Evolutionary conservation across 2,797 vertebrate genomes (phyloP), one percentile per base, ranked within the genome.

Genomic region (Tapera naevia): DNA sequence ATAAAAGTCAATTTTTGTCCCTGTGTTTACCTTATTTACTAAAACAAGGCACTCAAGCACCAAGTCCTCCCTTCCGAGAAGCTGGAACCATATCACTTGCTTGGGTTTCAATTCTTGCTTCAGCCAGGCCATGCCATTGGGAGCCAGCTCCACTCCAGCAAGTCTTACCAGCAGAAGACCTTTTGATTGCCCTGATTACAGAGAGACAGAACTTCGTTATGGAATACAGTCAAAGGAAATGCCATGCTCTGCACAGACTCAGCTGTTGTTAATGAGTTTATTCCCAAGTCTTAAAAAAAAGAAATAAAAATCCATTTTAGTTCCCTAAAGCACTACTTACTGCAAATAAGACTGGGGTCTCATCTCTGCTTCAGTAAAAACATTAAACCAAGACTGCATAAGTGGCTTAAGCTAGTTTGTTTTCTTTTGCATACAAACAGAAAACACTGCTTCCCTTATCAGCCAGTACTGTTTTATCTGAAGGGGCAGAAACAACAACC

Each of bases 141-240:
- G 97, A 11, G 98, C 98, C 97, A 99, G 80, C 94, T 99, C 98
- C 95, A 99, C 98, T 33, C 99, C 99, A 3, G 98, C 99, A 91
- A 99, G 97, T 58, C 96, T 97, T 64, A 99, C 95, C 95, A 98
- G 89, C 95, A 99, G 94, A 10, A 97, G 90, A 35, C 98, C 97
- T 27, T 93, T 18, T 0, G 94, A 62, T 19, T 96, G 97, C 96
- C 98, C 99, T 99, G 94, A 9, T 73, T 13, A 78, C 0, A 84
- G 2, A 80, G 23, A 70, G 23, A 70, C 18, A 75, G 8, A 53
- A 3, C 45, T 37, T 39, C 15, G 67, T 6, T 24, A 64, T 14
- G 15, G 21, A n/a, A 16, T 3, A 37, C 60, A 16, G 46, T 48
- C 46, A 37, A 48, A 65, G 88, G 32, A 25, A 33, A 65, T 33